phyloP scores from a whole-genome alignment of 1,140 invertebrate genomes.

The Bombus turneri region DNA sequence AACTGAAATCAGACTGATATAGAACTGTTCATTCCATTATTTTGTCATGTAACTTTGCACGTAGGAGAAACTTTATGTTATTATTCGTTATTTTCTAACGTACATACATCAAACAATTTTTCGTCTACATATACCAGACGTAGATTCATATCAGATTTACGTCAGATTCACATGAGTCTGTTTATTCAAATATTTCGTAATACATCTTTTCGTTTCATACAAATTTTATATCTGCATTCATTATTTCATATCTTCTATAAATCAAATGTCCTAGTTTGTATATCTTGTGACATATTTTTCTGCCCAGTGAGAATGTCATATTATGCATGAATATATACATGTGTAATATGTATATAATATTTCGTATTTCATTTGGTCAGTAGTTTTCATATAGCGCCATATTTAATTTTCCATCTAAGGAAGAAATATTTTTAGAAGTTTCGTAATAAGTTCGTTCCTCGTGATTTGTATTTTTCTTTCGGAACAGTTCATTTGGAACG shows the following conservation, averaged over 20 bases:
- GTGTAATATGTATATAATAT: neutral
- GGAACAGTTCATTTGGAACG: too few relatives aligned
- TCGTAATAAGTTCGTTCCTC: too few relatives aligned
- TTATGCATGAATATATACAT: neutral
- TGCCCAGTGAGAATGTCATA: neutral
- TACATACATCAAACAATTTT: too few relatives aligned
- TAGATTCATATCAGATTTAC: neutral
- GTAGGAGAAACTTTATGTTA: neutral
- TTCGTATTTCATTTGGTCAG: neutral
- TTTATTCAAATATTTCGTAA: too few relatives aligned
- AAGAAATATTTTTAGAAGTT: too few relatives aligned
- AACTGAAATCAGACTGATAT: neutral
- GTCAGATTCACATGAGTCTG: neutral
- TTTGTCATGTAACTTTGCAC: neutral
- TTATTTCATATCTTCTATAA: neutral
- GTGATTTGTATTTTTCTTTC: too few relatives aligned
- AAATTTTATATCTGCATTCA: too few relatives aligned
- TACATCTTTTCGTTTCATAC: too few relatives aligned
- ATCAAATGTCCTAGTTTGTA: neutral
- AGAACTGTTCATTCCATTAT: neutral
- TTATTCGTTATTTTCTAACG: neutral
- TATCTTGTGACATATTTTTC: neutral
- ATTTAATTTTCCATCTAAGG: too few relatives aligned
- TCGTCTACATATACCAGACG: too few relatives aligned
- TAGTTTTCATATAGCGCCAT: too few relatives aligned